Percentiles rank a stretch among this genome's conserved stretches.
Evolutionary conservation across 2,113 vertebrate species (phyloP).

Genomic region (Lepus timidus): DNA sequence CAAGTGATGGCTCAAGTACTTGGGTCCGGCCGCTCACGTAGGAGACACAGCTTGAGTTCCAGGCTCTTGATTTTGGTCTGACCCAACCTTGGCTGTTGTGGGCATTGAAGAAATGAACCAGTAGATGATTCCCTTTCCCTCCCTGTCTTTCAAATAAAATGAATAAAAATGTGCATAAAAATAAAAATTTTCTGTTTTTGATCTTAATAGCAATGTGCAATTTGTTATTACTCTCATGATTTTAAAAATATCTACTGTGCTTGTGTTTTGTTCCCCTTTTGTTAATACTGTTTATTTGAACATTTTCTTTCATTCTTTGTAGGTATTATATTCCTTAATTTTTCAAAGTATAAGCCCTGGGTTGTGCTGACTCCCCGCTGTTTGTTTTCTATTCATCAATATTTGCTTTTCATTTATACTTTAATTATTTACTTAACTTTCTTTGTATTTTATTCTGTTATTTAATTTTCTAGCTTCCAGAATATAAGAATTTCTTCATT

Average conservation of each 20-base stretch:
- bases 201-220: background rate
- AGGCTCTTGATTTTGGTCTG: no score
- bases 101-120: no score
- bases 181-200: background rate
- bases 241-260: background rate
- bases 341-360: background rate
- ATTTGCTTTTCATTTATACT: background rate
- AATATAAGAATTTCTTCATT: background rate
- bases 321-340: background rate
- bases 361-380: background rate
- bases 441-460: background rate
- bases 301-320: background rate
- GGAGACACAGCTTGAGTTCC: no score
- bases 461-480: background rate
- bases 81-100: no score
- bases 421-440: constrained; percentile 15
- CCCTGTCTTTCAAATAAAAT: no score
- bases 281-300: constrained; percentile 1
- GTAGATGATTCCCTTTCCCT: no score
- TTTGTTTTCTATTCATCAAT: background rate
- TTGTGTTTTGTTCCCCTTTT: background rate
- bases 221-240: background rate
- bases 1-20: no score
- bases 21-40: no score
- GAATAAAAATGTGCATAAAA: background rate